Evolutionary conservation across 2,113 vertebrate species (phyloP), one percentile per base, ranked within the genome.

Genomic region (Seriola aureovittata): DNA sequence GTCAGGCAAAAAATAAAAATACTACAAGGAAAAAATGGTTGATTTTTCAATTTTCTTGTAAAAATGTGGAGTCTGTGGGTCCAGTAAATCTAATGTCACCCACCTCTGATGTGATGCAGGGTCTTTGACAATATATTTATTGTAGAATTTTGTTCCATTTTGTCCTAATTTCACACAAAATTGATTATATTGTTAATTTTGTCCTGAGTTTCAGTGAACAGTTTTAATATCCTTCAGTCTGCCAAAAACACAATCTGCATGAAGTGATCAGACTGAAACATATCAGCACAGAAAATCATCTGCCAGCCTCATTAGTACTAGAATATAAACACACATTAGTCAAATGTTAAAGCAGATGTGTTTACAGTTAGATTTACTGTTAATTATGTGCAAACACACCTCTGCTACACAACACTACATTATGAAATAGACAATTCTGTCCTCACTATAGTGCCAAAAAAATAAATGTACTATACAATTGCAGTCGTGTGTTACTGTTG

Each of bases 111-210:
- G 34, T 52, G 42, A 57, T 17, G 8, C 21, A 13, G n/a, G 1
- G 5, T 32, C 14, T 42, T 60, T 60, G 3, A 50, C 50, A 60
- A 54, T 21, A 4, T 60, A 60, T 42, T 29, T 16, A 8, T 44
- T 1, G 23, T n/a, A 65, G 5, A 59, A 75, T 58, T 58, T 50
- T n/a, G 44, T 29, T 69, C 17, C 34, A 46, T 73, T 78, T 44
- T 55, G 40, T 58, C 48, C 50, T 48, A 76, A 48, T 80, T 85
- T 64, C 60, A 86, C 64, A 85, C 40, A 76, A 62, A 57, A 73
- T 71, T 62, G 58, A 73, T 84, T 74, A 55, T 71, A 66, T 34
- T 71, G 21, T 59, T 77, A 60, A 2, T 29, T 29, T 2, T 29
- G 2, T 29, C 29, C 29, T 13, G 11, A 59, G 65, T 60, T 62